Percentiles rank a stretch among this genome's conserved stretches.
These are phyloP conservation scores for Agrilus mali DNA, from an alignment of 2,888 invertebrate species.

Conservation along the genomic window DNA sequence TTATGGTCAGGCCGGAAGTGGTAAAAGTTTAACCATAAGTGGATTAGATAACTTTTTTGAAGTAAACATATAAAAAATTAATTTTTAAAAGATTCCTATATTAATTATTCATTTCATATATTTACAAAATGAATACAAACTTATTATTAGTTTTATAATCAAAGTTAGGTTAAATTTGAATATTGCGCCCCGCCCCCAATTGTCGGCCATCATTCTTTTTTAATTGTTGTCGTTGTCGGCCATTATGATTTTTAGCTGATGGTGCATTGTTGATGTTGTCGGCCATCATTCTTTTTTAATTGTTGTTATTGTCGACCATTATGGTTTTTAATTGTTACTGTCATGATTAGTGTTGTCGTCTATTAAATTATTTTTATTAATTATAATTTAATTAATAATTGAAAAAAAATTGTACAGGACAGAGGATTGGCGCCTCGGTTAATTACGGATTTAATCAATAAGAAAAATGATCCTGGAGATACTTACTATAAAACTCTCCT, in stretches of 20 bases:
- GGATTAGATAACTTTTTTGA: constrained; percentile 23
- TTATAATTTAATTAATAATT: constrained; percentile 1
- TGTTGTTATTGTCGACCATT: no score
- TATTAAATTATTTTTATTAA: no score
- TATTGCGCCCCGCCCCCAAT: no score
- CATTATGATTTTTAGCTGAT: no score
- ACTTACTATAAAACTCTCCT: constrained; percentile 26
- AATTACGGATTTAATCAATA: constrained; percentile 24
- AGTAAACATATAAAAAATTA: constrained; percentile 10
- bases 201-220: no score
- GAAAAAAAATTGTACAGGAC: constrained; percentile 31
- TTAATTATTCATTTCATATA: not conserved
- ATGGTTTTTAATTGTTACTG: no score
- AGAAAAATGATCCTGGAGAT: constrained; percentile 19
- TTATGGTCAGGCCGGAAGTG: constrained; percentile 34
- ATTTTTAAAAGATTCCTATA: not conserved
- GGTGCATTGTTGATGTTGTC: no score
- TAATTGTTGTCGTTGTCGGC: no score
- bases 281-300: no score
- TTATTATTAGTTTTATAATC: no score
- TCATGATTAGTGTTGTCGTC: no score
- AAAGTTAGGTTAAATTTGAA: no score
- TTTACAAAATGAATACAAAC: not conserved
- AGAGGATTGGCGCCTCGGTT: constrained; percentile 32
- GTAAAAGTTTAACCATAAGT: constrained; percentile 28